Conservation (phyloP, 1,140 invertebrate genomes). For the Melipona quadrifasciata region DNA sequence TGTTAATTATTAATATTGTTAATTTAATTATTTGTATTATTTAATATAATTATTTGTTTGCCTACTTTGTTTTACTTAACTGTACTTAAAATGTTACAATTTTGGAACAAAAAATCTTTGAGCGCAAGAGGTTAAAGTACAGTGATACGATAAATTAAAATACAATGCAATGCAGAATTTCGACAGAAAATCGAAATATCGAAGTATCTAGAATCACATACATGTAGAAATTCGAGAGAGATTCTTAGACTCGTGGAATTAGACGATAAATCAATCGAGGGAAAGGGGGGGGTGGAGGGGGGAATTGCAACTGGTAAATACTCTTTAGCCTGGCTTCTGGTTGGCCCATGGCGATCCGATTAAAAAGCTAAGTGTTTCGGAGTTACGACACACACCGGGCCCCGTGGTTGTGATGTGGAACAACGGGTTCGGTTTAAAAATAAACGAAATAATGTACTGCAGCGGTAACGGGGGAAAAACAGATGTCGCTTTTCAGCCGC, state of each 20-base stretch:
- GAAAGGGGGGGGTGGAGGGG: too few relatives aligned
- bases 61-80: too few relatives aligned
- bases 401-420: slow-evolving; percentile 33
- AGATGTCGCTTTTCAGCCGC: slow-evolving; percentile 47
- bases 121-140: too few relatives aligned
- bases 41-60: too few relatives aligned
- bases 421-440: slow-evolving; percentile 53
- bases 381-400: slow-evolving; percentile 35
- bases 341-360: background rate
- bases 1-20: too few relatives aligned
- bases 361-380: slow-evolving; percentile 37
- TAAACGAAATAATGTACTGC: slow-evolving; percentile 53
- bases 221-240: background rate
- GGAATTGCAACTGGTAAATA: slow-evolving; percentile 2
- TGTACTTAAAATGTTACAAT: too few relatives aligned
- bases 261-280: background rate
- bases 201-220: background rate
- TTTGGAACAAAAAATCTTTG: too few relatives aligned
- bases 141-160: too few relatives aligned
- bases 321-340: background rate
- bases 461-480: slow-evolving; percentile 6
- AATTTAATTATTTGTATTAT: too few relatives aligned
- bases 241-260: background rate
- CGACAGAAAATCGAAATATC: too few relatives aligned
- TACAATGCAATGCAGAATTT: too few relatives aligned